Evolutionary conservation across 2,888 invertebrate genomes (phyloP).

Genomic region (Idaea biselata): DNA sequence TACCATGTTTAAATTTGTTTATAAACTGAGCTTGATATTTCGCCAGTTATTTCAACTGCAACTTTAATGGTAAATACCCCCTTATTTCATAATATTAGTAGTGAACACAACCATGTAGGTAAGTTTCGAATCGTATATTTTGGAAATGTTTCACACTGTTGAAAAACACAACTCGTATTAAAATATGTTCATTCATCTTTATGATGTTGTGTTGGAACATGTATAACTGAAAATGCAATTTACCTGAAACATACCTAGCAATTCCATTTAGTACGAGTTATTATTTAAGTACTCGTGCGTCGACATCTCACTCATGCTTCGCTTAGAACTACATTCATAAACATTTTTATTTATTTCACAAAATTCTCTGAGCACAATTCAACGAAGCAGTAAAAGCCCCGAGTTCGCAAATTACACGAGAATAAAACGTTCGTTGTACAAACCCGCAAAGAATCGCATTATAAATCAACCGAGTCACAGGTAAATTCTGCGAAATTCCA

Average conservation of each 20-base stretch:
- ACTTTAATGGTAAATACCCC: no score
- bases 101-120: no score
- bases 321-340: slow-evolving; percentile 2
- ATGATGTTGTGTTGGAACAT: no score
- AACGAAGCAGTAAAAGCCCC: slow-evolving; percentile 14
- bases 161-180: no score
- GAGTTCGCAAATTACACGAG: slow-evolving; percentile 21
- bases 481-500: slow-evolving; percentile 56
- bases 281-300: background rate
- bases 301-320: background rate
- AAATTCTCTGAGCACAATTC: slow-evolving; percentile 15
- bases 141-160: no score
- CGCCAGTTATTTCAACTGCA: no score
- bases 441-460: slow-evolving; percentile 20
- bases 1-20: no score
- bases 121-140: no score
- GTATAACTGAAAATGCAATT: background rate
- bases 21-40: no score
- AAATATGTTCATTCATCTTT: no score
- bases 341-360: slow-evolving; percentile 14
- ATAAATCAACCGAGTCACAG: slow-evolving; percentile 32
- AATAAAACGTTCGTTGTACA: slow-evolving; percentile 17
- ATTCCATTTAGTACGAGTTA: background rate
- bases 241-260: background rate
- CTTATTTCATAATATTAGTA: no score